phyloP scores from a whole-genome alignment of 2,888 invertebrate genomes.

The Xestia sexstrigata region DNA sequence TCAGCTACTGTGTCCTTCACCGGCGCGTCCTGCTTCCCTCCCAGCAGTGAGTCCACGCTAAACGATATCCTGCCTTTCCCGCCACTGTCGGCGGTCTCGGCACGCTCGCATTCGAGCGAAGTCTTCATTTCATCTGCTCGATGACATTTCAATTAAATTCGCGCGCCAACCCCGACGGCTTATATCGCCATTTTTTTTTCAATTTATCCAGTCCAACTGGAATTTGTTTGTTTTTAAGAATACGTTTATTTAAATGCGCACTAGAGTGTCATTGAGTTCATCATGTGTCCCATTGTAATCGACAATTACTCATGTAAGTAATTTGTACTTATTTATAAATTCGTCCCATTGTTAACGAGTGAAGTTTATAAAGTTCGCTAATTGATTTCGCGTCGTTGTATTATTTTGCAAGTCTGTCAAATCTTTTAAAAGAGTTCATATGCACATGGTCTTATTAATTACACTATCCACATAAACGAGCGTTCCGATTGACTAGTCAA shows the following conservation, averaged over 20 bases:
- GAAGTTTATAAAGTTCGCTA: conserved; percentile 32
- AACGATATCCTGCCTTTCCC: conserved; percentile 93
- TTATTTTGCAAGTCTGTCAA: conserved; percentile 49
- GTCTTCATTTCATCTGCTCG: conserved; percentile 90
- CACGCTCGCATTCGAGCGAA: conserved; percentile 89
- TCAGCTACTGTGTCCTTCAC: conserved; percentile 75
- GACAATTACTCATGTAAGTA: conserved; percentile 47
- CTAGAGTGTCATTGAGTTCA: conserved; percentile 51
- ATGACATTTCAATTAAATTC: conserved; percentile 76
- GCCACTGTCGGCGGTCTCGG: conserved; percentile 87
- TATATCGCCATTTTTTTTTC: conserved; percentile 47
- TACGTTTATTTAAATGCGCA: conserved; percentile 60
- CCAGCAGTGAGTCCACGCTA: conserved; percentile 93
- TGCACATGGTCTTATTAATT: conserved; percentile 71
- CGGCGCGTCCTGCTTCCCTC: conserved; percentile 80
- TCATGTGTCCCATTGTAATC: conserved; percentile 55
- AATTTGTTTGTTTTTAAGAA: conserved; percentile 19
- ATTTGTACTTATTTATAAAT: conserved; percentile 58
- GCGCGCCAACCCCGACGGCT: conserved; percentile 57
- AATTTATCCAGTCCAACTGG: conserved; percentile 10
- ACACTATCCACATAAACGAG: conserved; percentile 71
- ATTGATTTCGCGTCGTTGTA: conserved; percentile 36
- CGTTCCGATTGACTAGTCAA: conserved; percentile 59
- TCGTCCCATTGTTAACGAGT: conserved; percentile 44
- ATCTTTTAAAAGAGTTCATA: conserved; percentile 56